Evolutionary conservation across 2,797 vertebrate genomes (phyloP).

Genomic region (Petrocephalus sullivani): DNA sequence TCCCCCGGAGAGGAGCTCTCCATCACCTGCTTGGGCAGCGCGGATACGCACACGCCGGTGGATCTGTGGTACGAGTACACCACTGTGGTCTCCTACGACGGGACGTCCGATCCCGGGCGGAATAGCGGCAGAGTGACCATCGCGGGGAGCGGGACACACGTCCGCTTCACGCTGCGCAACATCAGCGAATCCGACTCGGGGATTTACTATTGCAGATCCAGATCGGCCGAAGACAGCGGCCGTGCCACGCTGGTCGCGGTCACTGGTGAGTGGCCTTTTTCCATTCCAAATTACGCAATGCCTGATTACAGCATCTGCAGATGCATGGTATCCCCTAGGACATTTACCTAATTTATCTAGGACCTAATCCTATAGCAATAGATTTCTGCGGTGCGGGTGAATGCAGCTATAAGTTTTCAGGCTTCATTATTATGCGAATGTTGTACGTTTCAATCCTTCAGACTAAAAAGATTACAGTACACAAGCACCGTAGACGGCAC

Average conservation of each 20-base stretch:
- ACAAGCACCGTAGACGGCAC: background rate
- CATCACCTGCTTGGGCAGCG: constrained; percentile 30
- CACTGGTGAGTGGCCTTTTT: constrained; percentile 33
- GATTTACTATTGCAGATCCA: constrained; percentile 43
- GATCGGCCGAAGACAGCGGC: background rate
- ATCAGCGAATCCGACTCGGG: constrained; percentile 42
- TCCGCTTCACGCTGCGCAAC: constrained; percentile 45
- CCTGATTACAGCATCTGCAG: background rate
- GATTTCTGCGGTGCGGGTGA: background rate
- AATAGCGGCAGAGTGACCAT: background rate
- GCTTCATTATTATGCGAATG: background rate
- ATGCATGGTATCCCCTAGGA: too few species aligned
- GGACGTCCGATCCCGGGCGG: background rate
- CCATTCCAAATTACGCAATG: background rate
- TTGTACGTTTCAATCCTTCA: background rate
- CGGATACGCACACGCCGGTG: accelerated
- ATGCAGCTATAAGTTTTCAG: background rate
- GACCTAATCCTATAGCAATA: background rate
- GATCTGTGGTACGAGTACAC: accelerated
- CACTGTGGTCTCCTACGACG: accelerated
- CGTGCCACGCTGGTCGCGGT: constrained; percentile 45
- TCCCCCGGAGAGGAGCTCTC: background rate
- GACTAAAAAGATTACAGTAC: background rate
- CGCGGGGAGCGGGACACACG: accelerated
- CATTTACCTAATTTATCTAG: too few species aligned